Evolutionary conservation across 2,113 vertebrate genomes (phyloP), one percentile per base, ranked within the genome.

Genomic region (Acanthisitta chloris): DNA sequence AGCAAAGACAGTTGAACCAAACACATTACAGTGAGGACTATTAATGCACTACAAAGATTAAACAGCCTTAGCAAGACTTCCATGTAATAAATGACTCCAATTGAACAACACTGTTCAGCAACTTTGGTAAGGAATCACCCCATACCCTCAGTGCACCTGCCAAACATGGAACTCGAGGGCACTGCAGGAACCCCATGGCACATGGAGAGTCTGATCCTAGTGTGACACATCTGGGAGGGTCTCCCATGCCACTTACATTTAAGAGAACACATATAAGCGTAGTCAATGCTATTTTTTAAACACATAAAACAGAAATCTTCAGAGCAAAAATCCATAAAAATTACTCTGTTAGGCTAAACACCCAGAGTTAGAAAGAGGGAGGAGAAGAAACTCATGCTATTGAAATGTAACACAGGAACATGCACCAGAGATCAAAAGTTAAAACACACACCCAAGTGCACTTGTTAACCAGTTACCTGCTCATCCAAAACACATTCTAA

Each of bases 1-100:
- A 92, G 85, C 86, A 94, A 69, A 95, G 91, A 89, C 66, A 81
- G 93, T 66, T 82, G 81, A 90, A 87, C 69, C 88, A 89, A 88
- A 65, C 90, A 87, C 61, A 73, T 86, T 45, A 64, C 8, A 58
- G 81, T 19, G 36, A 90, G 81, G 76, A 92, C 80, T 89, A 80
- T 76, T 87, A 94, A 94, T 71, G 85, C 76, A 80, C 69, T 81
- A 67, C 90, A 94, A 69, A 96, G 88, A 92, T 91, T 94, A 96
- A 96, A 95, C 64, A 92, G 57, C 33, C 76, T 86, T 81, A 91
- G 86, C n/a, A 79, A 72, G 62, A 52, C 82, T 54, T 76, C 57
- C 71, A 65, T 76, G 82, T 43, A 90, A 85, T 52, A 61, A 88
- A 82, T 49, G 7, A 67, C 83, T 83, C 34, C 29, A 40, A 52